Evolutionary conservation across 2,888 invertebrate species (phyloP), one percentile per base, ranked within the genome.

Genomic region (Andricus curvator): DNA sequence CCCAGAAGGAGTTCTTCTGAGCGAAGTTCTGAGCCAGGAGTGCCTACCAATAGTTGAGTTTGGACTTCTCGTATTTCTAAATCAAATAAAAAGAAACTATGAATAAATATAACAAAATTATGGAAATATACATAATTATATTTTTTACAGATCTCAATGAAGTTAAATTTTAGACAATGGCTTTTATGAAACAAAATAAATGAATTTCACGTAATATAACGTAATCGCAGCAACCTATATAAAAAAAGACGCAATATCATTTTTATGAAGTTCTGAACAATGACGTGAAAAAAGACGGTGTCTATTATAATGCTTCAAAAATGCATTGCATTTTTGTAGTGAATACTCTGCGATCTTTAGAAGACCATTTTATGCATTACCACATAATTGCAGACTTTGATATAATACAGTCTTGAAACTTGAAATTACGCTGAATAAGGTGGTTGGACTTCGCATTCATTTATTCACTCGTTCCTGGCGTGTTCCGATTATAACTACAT

Each of bases 1-100:
- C 97, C 96, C 96, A 85, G 96, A 95, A 82, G 97, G 96, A 70
- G 97, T 96, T 91, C 97, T 94, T 89, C 97, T 94, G 77, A 97
- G 93, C 90, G 97, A 97, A 74, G 97, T 97, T 88, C 97, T 94
- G 67, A 97, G 94, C 97, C 97, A 97, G 78, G 97, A 96, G 92
- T 97, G 96, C 89, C 97, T 94, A 88, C 96, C 96, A 86, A 96
- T 94, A 62, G 93, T 94, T 84, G 94, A 94, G 67, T 94, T 94
- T 4, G 95, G 95, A 91, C 95, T 96, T 79, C 94, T 93, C 4
- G 94, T 94, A 86, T 93, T 94, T 84, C 94, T 92, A 82, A 70
- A 84, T 77, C 78, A 76, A 82, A 79, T 11, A 77, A 82, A 80
- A 68, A 78, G 51, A 80, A 60, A 37, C 8, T 37, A 56, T 82